Base-by-base conservation (phyloP, 2,797 vertebrate genomes). In the Mormyrops boulengeri region DNA sequence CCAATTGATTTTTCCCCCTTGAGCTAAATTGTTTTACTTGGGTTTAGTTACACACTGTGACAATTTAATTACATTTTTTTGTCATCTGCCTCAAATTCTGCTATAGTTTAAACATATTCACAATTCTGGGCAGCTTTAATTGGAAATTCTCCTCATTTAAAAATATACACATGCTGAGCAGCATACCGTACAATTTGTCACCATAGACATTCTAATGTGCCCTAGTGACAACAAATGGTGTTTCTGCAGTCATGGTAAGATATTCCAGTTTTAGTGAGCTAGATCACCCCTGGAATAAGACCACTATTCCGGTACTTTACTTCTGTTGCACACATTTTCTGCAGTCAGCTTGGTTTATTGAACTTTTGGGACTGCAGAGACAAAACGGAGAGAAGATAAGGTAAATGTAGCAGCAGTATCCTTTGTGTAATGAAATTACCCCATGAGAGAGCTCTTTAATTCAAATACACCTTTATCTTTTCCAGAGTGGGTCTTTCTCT, bases 11-110 rank as follows among this genome's bases (percentile, higher is more conserved):
- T 52, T 85, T 52, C 1, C n/a, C 22, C 22, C n/a, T 52, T 85
- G 44, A 85, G 82, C 82, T 50, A 85, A 85, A 85, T 85, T 26
- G 11, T 52, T 85, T 85, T 26, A 30, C n/a, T 85, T 49, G 4
- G n/a, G 9, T 85, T 85, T 85, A 85, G 49, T 85, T 50, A 85
- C n/a, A 85, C 77, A 82, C 77, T 41, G 77, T 47, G 77, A 82
- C 77, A 82, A 44, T 82, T 47, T 47, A 82, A 82, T 82, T 47
- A 47, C 38, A 47, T 19, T 44, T 47, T 11, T 85, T 84, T 9
- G 49, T 49, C 82, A 49, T 85, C 82, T 50, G 47, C 82, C n/a
- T 85, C 22, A 85, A 47, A 85, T 85, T 85, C 44, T 50, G 47
- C 9, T 85, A 52, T 30, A 52, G 17, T 52, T 85, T 85, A 85